Evolutionary conservation across 2,888 invertebrate genomes (phyloP), one percentile per base, ranked within the genome.

Genomic region (Oligia latruncula): DNA sequence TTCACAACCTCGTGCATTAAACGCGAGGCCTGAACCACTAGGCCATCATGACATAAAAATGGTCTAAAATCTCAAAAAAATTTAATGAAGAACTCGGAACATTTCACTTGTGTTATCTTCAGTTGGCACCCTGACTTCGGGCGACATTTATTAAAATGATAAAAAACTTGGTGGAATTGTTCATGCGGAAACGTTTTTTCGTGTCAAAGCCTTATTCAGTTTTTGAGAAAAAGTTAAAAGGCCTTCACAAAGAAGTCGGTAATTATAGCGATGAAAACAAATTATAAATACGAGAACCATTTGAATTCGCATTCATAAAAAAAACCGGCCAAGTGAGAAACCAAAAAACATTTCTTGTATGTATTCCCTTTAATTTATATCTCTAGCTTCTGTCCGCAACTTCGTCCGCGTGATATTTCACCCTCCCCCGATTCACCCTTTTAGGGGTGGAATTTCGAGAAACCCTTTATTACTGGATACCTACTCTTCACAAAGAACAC

Each of bases 161-260:
- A 40, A 62, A 78, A 60, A 64, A 23, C n/a, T 80, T 60, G 13
- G 17, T 72, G 46, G 40, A 65, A 74, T 79, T 78, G 58, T 75
- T 71, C 64, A 49, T n/a, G 73, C 55, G 70, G 29, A 65, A 74
- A 43, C 20, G 20, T 60, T 71, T 66, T 71, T 23, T 40, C 52
- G 0, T 29, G 35, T 62, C 55, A 62, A 62, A 71, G 0, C 15
- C 4, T 65, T 6, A 17, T 58, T 40, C 52, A 29, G 2, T 49
- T 77, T 70, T 43, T 49, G 8, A 64, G 29, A 74, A 52, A 64
- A 77, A 43, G 58, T 58, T 68, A 55, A 65, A 68, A 64, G 29
- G 5, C 65, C 74, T 74, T 62, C 60, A 40, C 65, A 83, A 83
- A n/a, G n/a, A n/a, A n/a, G n/a, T n/a, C n/a, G n/a, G n/a, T n/a